Evolutionary conservation across 2,888 invertebrate species (phyloP).

Genomic region (Rhagophthalmus giganteus): DNA sequence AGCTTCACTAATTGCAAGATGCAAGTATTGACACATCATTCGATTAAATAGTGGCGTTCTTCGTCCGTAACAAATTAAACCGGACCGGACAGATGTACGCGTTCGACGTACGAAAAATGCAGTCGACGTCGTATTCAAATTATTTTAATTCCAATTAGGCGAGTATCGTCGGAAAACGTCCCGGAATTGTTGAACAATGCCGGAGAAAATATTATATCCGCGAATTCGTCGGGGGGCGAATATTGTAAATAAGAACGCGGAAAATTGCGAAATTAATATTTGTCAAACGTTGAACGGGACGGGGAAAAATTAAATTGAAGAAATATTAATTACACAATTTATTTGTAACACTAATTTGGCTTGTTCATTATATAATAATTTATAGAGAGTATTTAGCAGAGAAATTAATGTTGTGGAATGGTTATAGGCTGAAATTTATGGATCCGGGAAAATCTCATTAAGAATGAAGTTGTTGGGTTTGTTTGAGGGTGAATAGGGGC

Average conservation of each 20-base stretch:
- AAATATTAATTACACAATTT: constrained; percentile 51
- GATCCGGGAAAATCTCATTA: constrained; percentile 59
- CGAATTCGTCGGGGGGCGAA: not conserved
- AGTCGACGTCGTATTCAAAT: no score
- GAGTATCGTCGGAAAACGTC: no score
- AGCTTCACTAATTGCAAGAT: no score
- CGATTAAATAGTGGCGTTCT: no score
- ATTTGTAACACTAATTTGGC: constrained; percentile 54
- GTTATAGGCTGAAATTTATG: constrained; percentile 58
- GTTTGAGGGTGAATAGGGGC: constrained; percentile 37
- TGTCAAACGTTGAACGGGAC: constrained; percentile 2
- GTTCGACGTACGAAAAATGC: no score
- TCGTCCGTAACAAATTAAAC: no score
- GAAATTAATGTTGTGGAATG: constrained; percentile 59
- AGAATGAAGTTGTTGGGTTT: constrained; percentile 58
- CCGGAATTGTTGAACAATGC: not conserved
- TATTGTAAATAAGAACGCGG: not conserved
- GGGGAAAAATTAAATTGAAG: constrained; percentile 32
- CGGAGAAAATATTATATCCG: not conserved
- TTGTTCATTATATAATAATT: constrained; percentile 57
- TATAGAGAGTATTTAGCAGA: constrained; percentile 57
- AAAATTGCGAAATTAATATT: constrained; percentile 12
- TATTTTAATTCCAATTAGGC: no score
- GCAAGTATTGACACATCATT: no score
- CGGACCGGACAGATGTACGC: no score